Evolutionary conservation across 2,888 invertebrate genomes (phyloP), one percentile per base, ranked within the genome.

Genomic region (Eilema depressum): DNA sequence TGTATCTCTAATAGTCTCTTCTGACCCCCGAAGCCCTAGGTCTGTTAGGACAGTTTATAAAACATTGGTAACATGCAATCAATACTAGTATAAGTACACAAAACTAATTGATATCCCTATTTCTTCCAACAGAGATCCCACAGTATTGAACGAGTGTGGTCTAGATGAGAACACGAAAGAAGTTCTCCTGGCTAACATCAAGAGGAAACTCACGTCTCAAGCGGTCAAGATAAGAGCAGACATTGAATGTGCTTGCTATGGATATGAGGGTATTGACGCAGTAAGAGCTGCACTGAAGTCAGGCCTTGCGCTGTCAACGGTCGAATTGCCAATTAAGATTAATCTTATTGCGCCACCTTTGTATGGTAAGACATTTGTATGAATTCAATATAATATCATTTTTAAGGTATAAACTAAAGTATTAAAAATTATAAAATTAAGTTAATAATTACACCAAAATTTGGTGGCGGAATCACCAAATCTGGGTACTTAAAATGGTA

Each of bases 221-320:
- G 94, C 94, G 0, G 94, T 94, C 7, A 94, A 94, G 83, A 94
- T 94, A 76, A 90, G 94, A 0, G 94, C 94, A 0, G 94, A 94
- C 71, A 94, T 94, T 69, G 94, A 94, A 72, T 94, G 94, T 56
- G 94, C 94, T 0, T 94, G 94, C 84, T 94, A 94, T 1, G 94
- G 98, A 1, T 99, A 99, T 87, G 99, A 99, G 91, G 99, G 99
- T 37, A 99, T 99, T 79, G 99, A 99, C 94, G 99, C 99, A 5
- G 99, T 99, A 0, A 99, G 99, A 91, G 96, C 97, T 61, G 99
- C 99, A 0, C 94, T 99, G 59, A 97, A 97, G 90, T 96, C 98
- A 77, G 99, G 99, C 1, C 96, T 99, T 56, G 97, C 98, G 59
- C 96, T 98, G 68, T 99, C 99, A 5, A 99, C 98, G 0, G 97